Percentiles rank a stretch among this genome's conserved stretches.
phyloP scores from a whole-genome alignment of 2,797 vertebrate species.

The Lophotriccus pileatus region DNA sequence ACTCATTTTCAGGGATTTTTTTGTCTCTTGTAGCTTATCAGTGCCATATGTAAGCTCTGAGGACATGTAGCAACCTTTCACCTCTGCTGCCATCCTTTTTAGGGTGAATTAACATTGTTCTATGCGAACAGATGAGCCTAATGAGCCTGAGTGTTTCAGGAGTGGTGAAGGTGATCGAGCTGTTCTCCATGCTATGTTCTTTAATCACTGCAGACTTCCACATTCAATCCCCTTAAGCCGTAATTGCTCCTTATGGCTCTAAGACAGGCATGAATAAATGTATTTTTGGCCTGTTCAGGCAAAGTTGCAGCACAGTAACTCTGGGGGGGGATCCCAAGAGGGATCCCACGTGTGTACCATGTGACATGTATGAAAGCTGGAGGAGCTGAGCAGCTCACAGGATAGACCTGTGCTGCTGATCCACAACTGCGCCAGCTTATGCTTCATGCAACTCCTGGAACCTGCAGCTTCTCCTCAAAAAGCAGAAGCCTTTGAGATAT shows the following conservation, averaged over 20 bases:
- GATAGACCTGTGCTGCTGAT: neutral
- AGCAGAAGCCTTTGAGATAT: neutral
- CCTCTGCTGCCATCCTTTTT: neutral
- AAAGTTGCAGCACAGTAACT: neutral
- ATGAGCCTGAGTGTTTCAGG: constrained; percentile 25
- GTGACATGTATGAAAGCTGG: neutral
- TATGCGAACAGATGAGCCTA: constrained; percentile 33
- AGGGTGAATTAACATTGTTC: constrained; percentile 15
- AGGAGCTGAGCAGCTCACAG: neutral
- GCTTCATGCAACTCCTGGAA: neutral
- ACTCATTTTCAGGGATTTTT: neutral
- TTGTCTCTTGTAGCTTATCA: neutral
- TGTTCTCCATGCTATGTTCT: neutral
- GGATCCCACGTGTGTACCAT: neutral
- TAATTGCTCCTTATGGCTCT: constrained; percentile 6
- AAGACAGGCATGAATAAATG: neutral
- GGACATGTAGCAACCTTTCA: neutral
- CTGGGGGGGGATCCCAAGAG: neutral
- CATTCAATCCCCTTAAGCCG: neutral
- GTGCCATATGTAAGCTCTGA: constrained; percentile 5
- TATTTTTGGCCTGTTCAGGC: neutral
- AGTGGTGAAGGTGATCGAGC: constrained; percentile 21
- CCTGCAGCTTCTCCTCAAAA: neutral
- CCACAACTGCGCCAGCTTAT: neutral
- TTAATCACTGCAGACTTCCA: constrained; percentile 22